Evolutionary conservation across 2,797 vertebrate species (phyloP).

Genomic region (Calcarius lapponicus): DNA sequence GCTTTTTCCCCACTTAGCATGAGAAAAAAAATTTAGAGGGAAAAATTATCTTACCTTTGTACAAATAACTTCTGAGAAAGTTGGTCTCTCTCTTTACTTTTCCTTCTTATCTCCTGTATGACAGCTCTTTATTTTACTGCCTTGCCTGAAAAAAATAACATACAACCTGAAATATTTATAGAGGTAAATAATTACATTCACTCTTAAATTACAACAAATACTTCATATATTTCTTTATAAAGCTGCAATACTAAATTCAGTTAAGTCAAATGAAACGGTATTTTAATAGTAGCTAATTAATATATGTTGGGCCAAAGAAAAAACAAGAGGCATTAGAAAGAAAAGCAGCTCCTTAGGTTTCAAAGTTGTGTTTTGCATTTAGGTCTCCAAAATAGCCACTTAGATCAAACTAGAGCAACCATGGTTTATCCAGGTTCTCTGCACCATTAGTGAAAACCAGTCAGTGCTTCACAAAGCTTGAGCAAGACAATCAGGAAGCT

Average conservation of each 20-base stretch:
- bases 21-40: not conserved
- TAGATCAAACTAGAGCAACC: not conserved
- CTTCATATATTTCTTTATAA: not conserved
- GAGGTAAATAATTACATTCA: not conserved
- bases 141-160: constrained; percentile 41
- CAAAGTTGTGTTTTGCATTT: not conserved
- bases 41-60: constrained; percentile 58
- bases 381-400: not conserved
- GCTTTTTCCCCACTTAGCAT: accelerated
- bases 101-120: constrained; percentile 30
- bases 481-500: not conserved
- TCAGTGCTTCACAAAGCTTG: not conserved
- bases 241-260: not conserved
- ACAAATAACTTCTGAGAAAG: constrained; percentile 33
- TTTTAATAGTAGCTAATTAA: not conserved
- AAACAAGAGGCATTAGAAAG: not conserved
- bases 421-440: not conserved
- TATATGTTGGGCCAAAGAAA: not conserved
- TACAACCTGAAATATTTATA: constrained; percentile 1
- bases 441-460: not conserved
- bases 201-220: constrained; percentile 34
- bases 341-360: not conserved
- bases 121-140: constrained; percentile 40
- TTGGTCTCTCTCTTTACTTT: not conserved
- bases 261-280: not conserved